Evolutionary conservation across 2,888 invertebrate species (phyloP).

Genomic region (Hirtodrosophila alboralis): DNA sequence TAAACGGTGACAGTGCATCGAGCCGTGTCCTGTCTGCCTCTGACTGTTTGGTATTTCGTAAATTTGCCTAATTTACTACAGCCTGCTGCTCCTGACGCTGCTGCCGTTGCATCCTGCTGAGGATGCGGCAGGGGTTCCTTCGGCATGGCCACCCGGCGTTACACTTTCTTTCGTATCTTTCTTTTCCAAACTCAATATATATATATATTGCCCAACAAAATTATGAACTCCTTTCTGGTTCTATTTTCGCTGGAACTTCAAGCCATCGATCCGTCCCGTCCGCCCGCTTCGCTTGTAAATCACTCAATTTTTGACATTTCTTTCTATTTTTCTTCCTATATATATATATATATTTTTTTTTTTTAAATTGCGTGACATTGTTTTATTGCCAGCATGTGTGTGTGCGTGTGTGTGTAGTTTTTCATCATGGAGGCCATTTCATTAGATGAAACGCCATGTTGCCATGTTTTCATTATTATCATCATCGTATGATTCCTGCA

Average conservation of each 20-base stretch:
- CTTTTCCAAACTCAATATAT: constrained; percentile 31
- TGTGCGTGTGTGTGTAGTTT: constrained; percentile 39
- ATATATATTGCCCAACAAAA: constrained; percentile 36
- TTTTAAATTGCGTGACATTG: constrained; percentile 84
- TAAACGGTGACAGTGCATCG: constrained; percentile 31
- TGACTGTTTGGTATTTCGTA: constrained; percentile 47
- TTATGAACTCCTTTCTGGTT: constrained; percentile 68
- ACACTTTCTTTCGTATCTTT: constrained; percentile 45
- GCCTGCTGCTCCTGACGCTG: constrained; percentile 2
- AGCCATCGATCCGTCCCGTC: constrained; percentile 45
- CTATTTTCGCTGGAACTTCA: constrained; percentile 62
- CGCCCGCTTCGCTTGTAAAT: constrained; percentile 80
- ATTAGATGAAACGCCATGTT: constrained; percentile 63
- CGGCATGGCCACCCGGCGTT: constrained; percentile 14
- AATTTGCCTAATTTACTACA: constrained; percentile 66
- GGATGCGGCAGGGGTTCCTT: constrained; percentile 7
- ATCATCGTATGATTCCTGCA: constrained; percentile 29
- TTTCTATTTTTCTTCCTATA: constrained; percentile 10
- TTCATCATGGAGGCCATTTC: constrained; percentile 66
- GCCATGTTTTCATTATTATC: constrained; percentile 11
- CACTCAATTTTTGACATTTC: constrained; percentile 84
- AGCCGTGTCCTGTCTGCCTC: constrained; percentile 27
- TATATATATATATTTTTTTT: constrained; percentile 14
- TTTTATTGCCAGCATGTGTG: constrained; percentile 81
- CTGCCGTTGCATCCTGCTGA: constrained; percentile 18